Conservation (phyloP, 2,797 vertebrate species). For the Xiphorhynchus erythropygius region DNA sequence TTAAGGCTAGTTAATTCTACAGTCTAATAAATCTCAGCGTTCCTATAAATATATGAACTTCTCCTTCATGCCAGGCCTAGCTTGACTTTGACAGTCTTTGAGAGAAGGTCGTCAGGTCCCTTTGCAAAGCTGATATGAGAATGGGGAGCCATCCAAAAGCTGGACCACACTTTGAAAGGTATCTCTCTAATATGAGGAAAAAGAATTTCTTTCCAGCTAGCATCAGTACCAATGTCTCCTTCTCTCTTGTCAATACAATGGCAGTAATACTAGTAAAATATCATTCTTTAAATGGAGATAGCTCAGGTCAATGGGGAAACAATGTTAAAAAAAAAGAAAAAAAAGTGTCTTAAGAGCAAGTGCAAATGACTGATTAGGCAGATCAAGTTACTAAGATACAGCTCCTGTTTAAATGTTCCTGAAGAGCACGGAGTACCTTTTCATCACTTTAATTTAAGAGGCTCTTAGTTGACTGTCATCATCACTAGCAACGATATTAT, state of each 20-base stretch:
- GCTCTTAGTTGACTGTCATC: neutral
- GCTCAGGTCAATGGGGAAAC: neutral
- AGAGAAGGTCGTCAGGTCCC: neutral
- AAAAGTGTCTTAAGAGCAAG: neutral
- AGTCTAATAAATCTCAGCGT: conserved; percentile 28
- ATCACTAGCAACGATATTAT: neutral
- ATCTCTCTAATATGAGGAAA: neutral
- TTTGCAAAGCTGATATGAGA: neutral
- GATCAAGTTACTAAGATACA: neutral
- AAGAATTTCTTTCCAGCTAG: neutral
- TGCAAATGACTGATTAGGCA: neutral
- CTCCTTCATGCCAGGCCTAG: neutral
- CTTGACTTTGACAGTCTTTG: neutral
- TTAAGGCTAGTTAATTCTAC: conserved; percentile 23
- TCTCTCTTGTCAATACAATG: neutral
- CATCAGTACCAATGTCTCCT: neutral
- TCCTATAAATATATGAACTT: neutral
- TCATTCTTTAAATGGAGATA: neutral
- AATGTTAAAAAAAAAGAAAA: neutral
- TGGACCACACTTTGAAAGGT: neutral
- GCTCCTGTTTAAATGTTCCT: neutral
- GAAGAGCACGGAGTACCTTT: neutral
- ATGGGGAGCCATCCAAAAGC: neutral
- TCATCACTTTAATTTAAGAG: neutral
- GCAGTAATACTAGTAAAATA: neutral